These are phyloP conservation scores for Adelphocoris suturalis DNA, from an alignment of 2,888 invertebrate species.

Conservation along the genomic window DNA sequence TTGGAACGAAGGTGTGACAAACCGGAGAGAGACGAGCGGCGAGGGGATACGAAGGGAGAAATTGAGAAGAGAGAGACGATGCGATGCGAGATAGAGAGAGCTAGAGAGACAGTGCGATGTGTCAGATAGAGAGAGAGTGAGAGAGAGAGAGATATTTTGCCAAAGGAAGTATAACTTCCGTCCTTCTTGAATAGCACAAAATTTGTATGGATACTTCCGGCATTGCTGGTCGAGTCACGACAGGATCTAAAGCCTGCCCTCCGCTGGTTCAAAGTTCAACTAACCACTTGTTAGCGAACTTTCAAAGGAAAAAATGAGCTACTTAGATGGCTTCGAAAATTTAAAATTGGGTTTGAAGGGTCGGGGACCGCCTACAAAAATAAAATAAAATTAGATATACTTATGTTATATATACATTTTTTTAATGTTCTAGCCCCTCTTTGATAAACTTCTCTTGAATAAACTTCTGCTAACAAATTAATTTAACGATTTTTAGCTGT, in stretches of 20 bases:
- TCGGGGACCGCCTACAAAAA: no score
- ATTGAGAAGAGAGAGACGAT: background rate
- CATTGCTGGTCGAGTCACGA: background rate
- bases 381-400: no score
- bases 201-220: constrained; percentile 6
- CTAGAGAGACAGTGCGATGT: background rate
- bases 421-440: no score
- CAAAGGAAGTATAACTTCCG: constrained; percentile 17
- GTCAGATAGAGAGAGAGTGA: background rate
- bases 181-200: constrained; percentile 4
- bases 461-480: no score
- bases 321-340: no score
- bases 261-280: background rate
- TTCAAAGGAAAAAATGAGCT: no score
- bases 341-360: no score
- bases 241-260: background rate
- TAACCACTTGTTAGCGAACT: no score
- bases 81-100: background rate
- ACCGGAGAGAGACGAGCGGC: background rate
- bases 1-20: constrained; percentile 1
- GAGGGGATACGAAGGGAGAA: background rate
- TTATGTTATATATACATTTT: no score
- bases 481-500: no score
- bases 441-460: no score
- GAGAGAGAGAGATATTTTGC: background rate